Base-by-base conservation (phyloP, 2,797 vertebrate species). In the Megalops cyprinoides region DNA sequence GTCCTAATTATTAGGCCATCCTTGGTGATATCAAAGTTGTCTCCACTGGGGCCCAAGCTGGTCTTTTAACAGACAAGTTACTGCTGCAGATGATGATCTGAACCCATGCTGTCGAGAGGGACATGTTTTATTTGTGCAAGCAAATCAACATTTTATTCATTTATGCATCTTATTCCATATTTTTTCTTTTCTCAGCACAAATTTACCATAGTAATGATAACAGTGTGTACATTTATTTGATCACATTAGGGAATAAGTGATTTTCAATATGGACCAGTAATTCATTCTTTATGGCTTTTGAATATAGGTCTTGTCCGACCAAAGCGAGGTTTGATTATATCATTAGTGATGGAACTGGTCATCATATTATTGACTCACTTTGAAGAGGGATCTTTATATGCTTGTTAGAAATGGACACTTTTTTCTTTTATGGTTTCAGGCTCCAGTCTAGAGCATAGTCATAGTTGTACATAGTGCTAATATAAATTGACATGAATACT, bases 1-100 rank as follows among this genome's bases (percentile, higher is more conserved):
- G 39, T 12, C 39, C 42, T 80, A 79, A 79, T 79, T 74, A 58
- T 46, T 73, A 18, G 51, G 37, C 67, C 78, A 73, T 25, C 37
- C 49, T 44, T 39, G 8, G 67, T 20, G 65, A 79, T 74, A 73
- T 48, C 62, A 71, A 39, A 71, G 51, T 48, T 51, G 28, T 56
- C 49, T 58, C 46, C 55, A 55, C 56, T 55, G 62, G 78, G 49
- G 37, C 34, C 23, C 20, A 39, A 74, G 15, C 69, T 58, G 15
- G 42, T 74, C 39, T 7, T 56, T 74, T 80, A 60, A 74, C 46
- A 15, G n/a, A 37, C 69, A 56, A 28, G 49, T 31, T 55, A 58
- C 15, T 73, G 49, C 34, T 51, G 10, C 12, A 42, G 23, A 4
- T 20, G 14, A 55, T 53, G 25, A 18, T 49, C 74, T 9, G 25